Conservation (phyloP, 2,797 vertebrate genomes). For the Nyctibius grandis region DNA sequence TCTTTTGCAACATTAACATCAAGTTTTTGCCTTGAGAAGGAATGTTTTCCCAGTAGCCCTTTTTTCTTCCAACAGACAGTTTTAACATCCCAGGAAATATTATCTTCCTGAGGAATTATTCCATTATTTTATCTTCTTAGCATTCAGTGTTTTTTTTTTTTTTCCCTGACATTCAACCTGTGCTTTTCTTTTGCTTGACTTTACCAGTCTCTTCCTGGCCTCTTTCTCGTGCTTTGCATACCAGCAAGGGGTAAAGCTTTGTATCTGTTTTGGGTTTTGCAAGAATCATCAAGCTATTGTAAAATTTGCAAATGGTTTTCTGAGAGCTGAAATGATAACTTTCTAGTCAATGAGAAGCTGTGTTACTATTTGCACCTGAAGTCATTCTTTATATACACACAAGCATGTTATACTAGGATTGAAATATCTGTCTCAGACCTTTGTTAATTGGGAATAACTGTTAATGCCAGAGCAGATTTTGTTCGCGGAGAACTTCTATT, state of each 20-base stretch:
- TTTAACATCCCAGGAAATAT: not conserved
- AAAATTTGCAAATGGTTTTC: not conserved
- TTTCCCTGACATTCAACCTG: not conserved
- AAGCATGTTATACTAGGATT: not conserved
- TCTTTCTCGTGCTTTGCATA: not conserved
- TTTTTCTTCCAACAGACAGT: not conserved
- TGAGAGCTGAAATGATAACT: not conserved
- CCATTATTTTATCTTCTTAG: slow-evolving; percentile 4
- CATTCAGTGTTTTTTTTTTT: not conserved
- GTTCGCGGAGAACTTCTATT: not conserved
- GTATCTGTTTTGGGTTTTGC: not conserved
- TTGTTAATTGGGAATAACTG: not conserved
- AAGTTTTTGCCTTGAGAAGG: not conserved
- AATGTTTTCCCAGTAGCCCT: not conserved
- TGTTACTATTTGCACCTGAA: not conserved
- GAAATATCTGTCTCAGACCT: not conserved
- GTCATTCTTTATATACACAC: not conserved
- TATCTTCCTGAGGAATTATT: slow-evolving; percentile 1
- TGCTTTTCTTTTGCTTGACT: not conserved
- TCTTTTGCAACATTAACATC: not conserved
- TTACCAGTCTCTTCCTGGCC: not conserved
- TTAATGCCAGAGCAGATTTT: not conserved
- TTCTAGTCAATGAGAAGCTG: not conserved
- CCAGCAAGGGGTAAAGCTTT: not conserved
- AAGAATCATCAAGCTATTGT: not conserved